Evolutionary conservation across 2,797 vertebrate genomes (phyloP).

Genomic region (Hippopotamyrus pictus): DNA sequence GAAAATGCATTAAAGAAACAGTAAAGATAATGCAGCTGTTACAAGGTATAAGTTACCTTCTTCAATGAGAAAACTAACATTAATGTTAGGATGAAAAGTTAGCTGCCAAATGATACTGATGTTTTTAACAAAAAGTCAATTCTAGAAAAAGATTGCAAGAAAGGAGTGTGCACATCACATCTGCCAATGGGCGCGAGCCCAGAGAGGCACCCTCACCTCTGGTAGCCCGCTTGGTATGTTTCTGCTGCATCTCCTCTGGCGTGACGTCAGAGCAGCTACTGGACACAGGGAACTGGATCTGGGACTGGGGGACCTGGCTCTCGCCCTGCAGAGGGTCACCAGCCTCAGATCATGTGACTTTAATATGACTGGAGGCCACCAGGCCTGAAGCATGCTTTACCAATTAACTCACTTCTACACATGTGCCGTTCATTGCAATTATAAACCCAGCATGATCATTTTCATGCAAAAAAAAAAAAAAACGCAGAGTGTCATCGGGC

Average conservation of each 20-base stretch:
- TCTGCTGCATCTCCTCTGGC: conserved; percentile 52
- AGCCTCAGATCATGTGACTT: neutral
- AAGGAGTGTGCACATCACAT: neutral
- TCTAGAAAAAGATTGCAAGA: neutral
- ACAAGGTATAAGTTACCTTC: neutral
- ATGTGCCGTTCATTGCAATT: neutral
- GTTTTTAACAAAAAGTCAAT: neutral
- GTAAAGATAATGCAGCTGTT: neutral
- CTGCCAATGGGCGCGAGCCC: neutral
- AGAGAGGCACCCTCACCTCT: conserved; percentile 47
- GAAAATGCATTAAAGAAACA: neutral
- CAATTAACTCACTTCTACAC: neutral
- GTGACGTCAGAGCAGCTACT: conserved; percentile 58
- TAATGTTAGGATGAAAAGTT: neutral
- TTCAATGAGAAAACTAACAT: neutral
- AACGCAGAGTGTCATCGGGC: conserved; percentile 28
- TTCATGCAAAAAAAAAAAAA: conserved; percentile 22
- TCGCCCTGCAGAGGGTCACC: conserved; percentile 67
- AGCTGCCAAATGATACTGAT: neutral
- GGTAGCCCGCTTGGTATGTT: conserved; percentile 44
- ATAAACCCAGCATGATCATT: neutral
- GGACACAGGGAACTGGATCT: conserved; percentile 72
- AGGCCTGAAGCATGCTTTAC: neutral
- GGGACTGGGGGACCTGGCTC: conserved; percentile 64
- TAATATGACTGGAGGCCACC: neutral